Base-by-base conservation (phyloP, 2,113 vertebrate species). In the Thymallus thymallus region DNA sequence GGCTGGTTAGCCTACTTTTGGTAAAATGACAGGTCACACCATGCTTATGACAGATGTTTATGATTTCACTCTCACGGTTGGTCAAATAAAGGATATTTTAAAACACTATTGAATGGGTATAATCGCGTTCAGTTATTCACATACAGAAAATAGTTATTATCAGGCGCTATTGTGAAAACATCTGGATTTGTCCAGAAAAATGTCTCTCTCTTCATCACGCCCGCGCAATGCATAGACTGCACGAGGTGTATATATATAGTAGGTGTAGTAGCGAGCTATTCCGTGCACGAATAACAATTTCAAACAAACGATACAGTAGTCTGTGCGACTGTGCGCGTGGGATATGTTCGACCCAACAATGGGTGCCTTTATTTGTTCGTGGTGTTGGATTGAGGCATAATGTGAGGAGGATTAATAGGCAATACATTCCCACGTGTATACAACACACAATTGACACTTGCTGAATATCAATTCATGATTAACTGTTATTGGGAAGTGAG, bases 141-240 rank as follows among this genome's bases (percentile, higher is more conserved):
- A 64, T 24, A 30, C 2, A 48, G 10, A 22, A 3, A 10, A 48
- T 13, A n/a, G 26, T 55, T 20, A 3, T 23, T 60, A n/a, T 10
- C 45, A n/a, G 13, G 22, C 13, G 13, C n/a, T 45, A 9, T 12
- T 69, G 65, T 68, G 41, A 18, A 0, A 73, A 82, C 80, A 86
- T 83, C 77, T 86, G 85, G 76, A 78, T 73, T 45, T 46, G 46
- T 3, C 58, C 6, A 0, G 14, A 6, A 58, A 20, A 30, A 35
- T 61, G 71, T 4, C 32, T n/a, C 55, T 60, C 13, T 55, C 6
- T 55, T 18, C 56, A 60, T 60, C 56, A 60, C 56, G 6, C 7
- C n/a, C n/a, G 16, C 6, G 22, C n/a, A 60, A 60, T 60, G 20
- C 6, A 60, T 22, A 60, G n/a, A 9, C 56, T 60, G 4, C 18